These are phyloP conservation scores for Atrichornis clamosus DNA, from an alignment of 2,113 vertebrate genomes.

Conservation along the genomic window DNA sequence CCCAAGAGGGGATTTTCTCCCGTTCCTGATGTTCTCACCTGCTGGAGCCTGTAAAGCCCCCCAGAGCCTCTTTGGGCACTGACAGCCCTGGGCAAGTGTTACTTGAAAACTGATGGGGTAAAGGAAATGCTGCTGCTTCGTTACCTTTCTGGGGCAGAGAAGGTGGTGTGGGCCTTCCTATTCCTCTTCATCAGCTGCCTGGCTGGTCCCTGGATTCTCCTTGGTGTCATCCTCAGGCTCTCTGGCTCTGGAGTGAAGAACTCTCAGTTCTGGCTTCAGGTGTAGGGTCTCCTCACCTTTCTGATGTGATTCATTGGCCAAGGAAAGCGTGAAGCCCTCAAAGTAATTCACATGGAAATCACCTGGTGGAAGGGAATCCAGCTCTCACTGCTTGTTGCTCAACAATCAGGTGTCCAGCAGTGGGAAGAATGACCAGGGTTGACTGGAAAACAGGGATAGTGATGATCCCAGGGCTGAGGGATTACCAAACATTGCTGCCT, in stretches of 20 bases:
- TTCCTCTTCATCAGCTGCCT: not conserved
- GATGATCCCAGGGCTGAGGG: not conserved
- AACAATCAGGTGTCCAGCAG: not conserved
- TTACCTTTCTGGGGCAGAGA: not conserved
- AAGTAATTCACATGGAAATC: conserved; percentile 4
- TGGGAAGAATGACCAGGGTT: not conserved
- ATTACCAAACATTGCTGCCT: not conserved
- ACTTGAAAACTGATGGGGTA: not conserved
- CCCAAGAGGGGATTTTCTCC: not conserved
- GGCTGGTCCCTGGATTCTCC: not conserved
- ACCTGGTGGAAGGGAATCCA: not conserved
- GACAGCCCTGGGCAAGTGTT: not conserved
- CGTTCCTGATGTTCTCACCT: not conserved
- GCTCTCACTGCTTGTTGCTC: not conserved
- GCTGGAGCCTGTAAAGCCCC: not conserved
- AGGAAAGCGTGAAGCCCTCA: not conserved
- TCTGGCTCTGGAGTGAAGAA: not conserved
- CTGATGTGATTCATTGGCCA: fast-evolving
- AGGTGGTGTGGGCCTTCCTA: not conserved
- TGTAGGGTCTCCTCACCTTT: not conserved
- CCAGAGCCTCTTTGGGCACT: not conserved
- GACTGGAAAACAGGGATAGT: not conserved
- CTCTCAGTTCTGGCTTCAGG: not conserved
- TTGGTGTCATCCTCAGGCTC: not conserved
- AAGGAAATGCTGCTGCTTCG: not conserved